Conservation (phyloP, 2,797 vertebrate genomes). For the Myiothlypis chrysogaster region DNA sequence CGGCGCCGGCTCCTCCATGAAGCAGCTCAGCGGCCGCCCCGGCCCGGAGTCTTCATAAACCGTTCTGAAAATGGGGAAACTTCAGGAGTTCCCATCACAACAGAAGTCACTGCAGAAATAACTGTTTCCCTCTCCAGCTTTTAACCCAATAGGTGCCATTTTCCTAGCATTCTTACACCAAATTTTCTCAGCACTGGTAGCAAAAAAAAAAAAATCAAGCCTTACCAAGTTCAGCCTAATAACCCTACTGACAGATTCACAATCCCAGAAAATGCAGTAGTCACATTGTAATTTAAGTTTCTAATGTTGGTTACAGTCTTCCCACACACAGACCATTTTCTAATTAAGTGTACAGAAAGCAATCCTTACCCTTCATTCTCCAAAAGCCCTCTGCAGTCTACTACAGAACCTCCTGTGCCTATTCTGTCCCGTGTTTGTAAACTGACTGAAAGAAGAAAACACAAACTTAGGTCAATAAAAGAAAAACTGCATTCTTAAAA, state of each 20-base stretch:
- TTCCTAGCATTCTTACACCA: neutral
- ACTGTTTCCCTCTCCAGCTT: neutral
- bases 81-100: conserved; percentile 42
- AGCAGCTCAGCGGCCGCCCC: conserved; percentile 87
- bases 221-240: neutral
- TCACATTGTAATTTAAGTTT: neutral
- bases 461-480: conserved; percentile 8
- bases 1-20: conserved; percentile 92
- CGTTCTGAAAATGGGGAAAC: conserved; percentile 70
- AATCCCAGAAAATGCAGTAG: neutral
- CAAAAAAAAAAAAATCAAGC: neutral
- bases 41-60: conserved; percentile 89
- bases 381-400: conserved; percentile 94
- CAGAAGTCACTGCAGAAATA: conserved; percentile 30
- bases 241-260: neutral
- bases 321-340: neutral
- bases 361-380: conserved; percentile 94
- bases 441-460: conserved; percentile 83
- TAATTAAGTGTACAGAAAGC: neutral
- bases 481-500: neutral
- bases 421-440: conserved; percentile 96
- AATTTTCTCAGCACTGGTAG: neutral
- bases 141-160: neutral
- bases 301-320: neutral
- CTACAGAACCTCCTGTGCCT: conserved; percentile 92